Evolutionary conservation across 2,888 invertebrate species (phyloP).

Genomic region (Eilema griseolum): DNA sequence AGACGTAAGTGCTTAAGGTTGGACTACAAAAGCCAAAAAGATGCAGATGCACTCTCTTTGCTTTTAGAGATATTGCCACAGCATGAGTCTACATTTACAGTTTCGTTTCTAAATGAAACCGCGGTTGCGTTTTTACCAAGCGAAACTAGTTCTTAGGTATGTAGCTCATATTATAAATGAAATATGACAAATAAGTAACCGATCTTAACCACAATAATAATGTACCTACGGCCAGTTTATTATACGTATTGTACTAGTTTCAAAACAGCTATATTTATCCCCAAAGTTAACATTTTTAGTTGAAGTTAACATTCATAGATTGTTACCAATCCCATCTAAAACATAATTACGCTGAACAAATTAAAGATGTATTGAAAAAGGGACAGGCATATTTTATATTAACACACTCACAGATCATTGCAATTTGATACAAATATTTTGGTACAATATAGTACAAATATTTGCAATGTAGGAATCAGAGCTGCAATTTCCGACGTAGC

Average conservation of each 20-base stretch:
- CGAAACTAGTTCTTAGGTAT: slow-evolving; percentile 31
- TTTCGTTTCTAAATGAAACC: slow-evolving; percentile 43
- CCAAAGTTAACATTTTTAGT: too few relatives aligned
- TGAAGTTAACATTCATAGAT: too few relatives aligned
- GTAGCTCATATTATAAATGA: slow-evolving; percentile 31
- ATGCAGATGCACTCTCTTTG: slow-evolving; percentile 68
- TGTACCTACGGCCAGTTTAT: neutral
- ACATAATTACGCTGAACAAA: too few relatives aligned
- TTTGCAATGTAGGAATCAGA: neutral
- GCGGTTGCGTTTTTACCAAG: slow-evolving; percentile 28
- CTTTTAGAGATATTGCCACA: slow-evolving; percentile 72
- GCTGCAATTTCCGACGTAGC: neutral
- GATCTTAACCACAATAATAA: neutral
- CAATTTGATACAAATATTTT: neutral
- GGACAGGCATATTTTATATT: too few relatives aligned
- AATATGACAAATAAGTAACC: neutral
- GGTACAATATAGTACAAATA: too few relatives aligned
- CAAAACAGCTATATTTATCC: too few relatives aligned
- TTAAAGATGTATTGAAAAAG: too few relatives aligned
- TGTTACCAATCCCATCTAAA: too few relatives aligned
- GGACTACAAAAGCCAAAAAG: slow-evolving; percentile 61
- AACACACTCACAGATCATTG: neutral
- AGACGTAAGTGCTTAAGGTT: slow-evolving; percentile 54
- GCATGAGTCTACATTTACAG: slow-evolving; percentile 45
- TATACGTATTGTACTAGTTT: too few relatives aligned